phyloP scores from a whole-genome alignment of 1,140 invertebrate genomes.

The Bombus fervidus region DNA sequence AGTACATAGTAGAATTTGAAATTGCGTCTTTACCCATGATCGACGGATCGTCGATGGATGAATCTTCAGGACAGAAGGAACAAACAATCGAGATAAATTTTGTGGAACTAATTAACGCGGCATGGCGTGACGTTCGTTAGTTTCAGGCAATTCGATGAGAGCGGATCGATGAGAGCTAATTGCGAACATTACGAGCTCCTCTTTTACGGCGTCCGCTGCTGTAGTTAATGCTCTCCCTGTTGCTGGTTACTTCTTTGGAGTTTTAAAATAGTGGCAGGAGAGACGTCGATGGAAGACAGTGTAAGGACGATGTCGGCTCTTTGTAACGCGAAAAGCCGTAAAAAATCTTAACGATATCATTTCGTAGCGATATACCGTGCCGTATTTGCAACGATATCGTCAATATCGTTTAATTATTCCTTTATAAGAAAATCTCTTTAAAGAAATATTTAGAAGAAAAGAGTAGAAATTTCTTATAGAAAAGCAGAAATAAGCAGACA shows the following conservation, averaged over 20 bases:
- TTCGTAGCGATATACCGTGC: no score
- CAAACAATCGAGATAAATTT: slow-evolving; percentile 41
- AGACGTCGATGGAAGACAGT: not conserved
- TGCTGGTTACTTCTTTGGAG: not conserved
- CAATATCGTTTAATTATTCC: no score
- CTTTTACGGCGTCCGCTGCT: not conserved
- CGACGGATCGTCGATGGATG: not conserved
- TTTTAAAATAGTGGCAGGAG: no score
- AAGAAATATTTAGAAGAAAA: not conserved
- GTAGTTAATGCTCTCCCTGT: no score
- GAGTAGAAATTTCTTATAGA: not conserved
- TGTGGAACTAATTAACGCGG: slow-evolving; percentile 63
- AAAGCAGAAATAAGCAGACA: not conserved
- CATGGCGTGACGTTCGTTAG: slow-evolving; percentile 32
- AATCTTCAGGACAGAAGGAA: not conserved
- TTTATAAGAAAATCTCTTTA: no score
- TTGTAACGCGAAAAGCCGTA: no score
- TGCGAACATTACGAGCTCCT: no score
- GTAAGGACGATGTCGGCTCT: no score
- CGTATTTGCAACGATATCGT: no score
- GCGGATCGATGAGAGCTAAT: slow-evolving; percentile 54
- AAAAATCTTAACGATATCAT: no score
- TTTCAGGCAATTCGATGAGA: slow-evolving; percentile 51
- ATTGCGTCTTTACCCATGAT: not conserved
- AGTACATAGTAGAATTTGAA: not conserved